These are phyloP conservation scores for Dicyrtomina minuta DNA, from an alignment of 2,888 invertebrate genomes.

Conservation along the genomic window DNA sequence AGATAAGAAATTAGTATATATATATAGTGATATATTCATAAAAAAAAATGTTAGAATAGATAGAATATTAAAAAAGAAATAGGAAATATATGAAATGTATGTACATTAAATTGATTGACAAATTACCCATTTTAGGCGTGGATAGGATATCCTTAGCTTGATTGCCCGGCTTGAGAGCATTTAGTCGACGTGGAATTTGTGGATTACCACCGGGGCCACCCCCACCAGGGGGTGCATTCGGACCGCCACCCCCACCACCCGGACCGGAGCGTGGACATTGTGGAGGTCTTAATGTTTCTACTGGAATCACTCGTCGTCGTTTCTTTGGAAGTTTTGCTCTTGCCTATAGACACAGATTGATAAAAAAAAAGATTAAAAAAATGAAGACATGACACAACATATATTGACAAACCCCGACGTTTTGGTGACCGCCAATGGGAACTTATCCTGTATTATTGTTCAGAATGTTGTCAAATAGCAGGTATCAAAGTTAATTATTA, in stretches of 20 bases:
- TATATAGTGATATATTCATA: background rate
- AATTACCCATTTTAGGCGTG: constrained; percentile 75
- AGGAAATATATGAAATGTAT: background rate
- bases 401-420: too few relatives aligned
- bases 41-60: background rate
- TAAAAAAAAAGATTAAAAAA: background rate
- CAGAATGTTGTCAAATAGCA: too few relatives aligned
- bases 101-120: background rate
- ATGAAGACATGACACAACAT: too few relatives aligned
- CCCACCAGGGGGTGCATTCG: constrained; percentile 56
- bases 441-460: too few relatives aligned
- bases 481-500: too few relatives aligned
- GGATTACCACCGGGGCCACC: constrained; percentile 54
- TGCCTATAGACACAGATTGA: constrained; percentile 65
- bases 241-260: constrained; percentile 57
- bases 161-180: constrained; percentile 83
- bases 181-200: constrained; percentile 66
- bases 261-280: constrained; percentile 59
- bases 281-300: constrained; percentile 82
- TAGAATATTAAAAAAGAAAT: background rate
- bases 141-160: constrained; percentile 71
- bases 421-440: too few relatives aligned
- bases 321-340: constrained; percentile 98
- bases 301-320: constrained; percentile 91
- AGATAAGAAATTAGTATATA: background rate